Conservation (phyloP, 2,113 vertebrate species). For the Crypturellus undulatus region DNA sequence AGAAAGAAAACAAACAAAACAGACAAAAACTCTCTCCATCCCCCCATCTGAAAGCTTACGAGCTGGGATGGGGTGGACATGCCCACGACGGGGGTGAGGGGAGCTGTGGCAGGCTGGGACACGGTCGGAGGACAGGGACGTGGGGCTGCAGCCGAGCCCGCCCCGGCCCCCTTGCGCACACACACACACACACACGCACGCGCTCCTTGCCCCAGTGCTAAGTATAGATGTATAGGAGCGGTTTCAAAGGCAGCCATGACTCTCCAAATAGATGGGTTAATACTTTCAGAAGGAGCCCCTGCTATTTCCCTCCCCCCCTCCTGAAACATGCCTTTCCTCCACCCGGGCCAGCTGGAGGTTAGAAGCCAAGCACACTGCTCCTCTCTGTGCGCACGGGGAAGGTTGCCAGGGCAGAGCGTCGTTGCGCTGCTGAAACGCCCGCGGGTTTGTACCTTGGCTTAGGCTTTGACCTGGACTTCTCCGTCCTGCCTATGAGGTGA, state of each 20-base stretch:
- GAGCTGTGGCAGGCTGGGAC: not conserved
- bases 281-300: conserved; percentile 58
- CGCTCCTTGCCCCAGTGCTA: conserved; percentile 35
- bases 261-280: conserved; percentile 65
- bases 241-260: conserved; percentile 66
- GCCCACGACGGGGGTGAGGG: rapidly evolving
- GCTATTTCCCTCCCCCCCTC: not conserved
- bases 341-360: conserved; percentile 61
- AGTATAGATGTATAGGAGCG: conserved; percentile 56
- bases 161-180: not conserved
- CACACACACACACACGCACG: too few species aligned
- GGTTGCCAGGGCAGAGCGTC: conserved; percentile 2
- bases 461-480: not conserved
- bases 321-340: conserved; percentile 67
- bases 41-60: rapidly evolving
- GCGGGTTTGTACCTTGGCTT: not conserved
- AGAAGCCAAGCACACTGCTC: conserved; percentile 38
- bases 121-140: conserved; percentile 16
- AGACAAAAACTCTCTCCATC: not conserved
- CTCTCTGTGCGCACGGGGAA: not conserved
- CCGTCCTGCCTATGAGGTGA: not conserved
- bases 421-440: not conserved
- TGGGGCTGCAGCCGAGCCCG: conserved; percentile 18
- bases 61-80: rapidly evolving
- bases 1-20: not conserved